These are phyloP conservation scores for chimpanzee (Pan troglodytes) DNA, from an alignment of 2,113 vertebrate species.

Conservation along the genomic window DNA sequence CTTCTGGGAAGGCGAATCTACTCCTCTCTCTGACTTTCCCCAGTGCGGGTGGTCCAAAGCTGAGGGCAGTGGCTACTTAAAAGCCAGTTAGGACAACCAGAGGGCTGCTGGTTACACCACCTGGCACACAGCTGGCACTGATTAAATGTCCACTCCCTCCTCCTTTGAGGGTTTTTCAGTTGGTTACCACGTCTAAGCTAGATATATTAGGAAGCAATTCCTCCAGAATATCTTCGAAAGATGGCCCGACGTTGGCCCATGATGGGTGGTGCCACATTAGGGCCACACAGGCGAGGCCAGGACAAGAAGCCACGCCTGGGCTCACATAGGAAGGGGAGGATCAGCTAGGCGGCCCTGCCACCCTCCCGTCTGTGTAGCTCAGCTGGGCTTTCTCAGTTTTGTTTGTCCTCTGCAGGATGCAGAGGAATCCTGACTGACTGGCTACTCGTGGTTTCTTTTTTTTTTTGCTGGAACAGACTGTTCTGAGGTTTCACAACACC, in stretches of 20 bases:
- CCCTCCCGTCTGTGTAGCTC: neutral
- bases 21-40: neutral
- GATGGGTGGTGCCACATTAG: neutral
- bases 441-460: accelerated
- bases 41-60: neutral
- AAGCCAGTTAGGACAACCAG: neutral
- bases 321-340: neutral
- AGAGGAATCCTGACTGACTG: neutral
- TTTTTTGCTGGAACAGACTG: neutral
- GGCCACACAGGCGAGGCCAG: neutral
- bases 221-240: neutral
- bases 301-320: neutral
- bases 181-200: neutral
- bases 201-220: neutral
- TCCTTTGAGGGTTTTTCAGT: neutral
- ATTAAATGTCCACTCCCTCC: neutral
- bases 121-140: neutral
- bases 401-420: neutral
- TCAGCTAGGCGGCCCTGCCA: neutral
- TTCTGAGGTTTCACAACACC: neutral
- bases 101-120: no score
- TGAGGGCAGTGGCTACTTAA: neutral
- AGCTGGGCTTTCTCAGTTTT: no score
- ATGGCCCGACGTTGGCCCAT: neutral
- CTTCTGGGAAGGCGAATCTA: neutral